Percentiles rank a stretch among this genome's conserved stretches.
Evolutionary conservation across 2,113 vertebrate genomes (phyloP).

Genomic region (Sphyrna mokarran): DNA sequence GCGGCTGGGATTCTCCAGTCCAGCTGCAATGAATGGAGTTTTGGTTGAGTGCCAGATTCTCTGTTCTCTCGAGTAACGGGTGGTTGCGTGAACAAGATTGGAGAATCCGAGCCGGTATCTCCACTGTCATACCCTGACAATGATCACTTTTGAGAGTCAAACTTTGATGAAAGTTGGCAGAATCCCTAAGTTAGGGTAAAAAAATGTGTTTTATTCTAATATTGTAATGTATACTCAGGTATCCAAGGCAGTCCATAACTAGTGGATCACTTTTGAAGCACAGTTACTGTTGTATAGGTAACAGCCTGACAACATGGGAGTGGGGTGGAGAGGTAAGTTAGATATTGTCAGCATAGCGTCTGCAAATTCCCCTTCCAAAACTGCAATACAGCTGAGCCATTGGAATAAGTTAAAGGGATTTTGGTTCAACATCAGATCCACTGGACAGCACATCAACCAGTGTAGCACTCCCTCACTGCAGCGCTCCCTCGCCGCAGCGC

Average conservation of each 20-base stretch:
- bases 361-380: not conserved
- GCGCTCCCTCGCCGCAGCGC: too few relatives aligned
- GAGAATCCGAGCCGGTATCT: not conserved
- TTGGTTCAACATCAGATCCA: not conserved
- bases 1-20: too few relatives aligned
- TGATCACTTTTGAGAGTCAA: not conserved
- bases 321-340: not conserved
- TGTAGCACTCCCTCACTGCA: not conserved
- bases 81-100: too few relatives aligned
- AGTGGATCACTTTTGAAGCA: not conserved
- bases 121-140: not conserved
- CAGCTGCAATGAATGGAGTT: too few relatives aligned
- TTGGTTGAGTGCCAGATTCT: too few relatives aligned
- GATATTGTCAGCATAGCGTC: not conserved
- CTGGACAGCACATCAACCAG: not conserved
- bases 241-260: not conserved
- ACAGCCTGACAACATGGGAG: not conserved
- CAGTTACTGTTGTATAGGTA: not conserved
- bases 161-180: not conserved
- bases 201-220: not conserved
- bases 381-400: not conserved
- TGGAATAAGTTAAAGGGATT: not conserved
- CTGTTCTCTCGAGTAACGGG: too few relatives aligned
- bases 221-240: not conserved
- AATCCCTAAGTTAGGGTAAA: not conserved